Evolutionary conservation across 2,797 vertebrate genomes (phyloP), one percentile per base, ranked within the genome.

Genomic region (Limnodromus scolopaceus): DNA sequence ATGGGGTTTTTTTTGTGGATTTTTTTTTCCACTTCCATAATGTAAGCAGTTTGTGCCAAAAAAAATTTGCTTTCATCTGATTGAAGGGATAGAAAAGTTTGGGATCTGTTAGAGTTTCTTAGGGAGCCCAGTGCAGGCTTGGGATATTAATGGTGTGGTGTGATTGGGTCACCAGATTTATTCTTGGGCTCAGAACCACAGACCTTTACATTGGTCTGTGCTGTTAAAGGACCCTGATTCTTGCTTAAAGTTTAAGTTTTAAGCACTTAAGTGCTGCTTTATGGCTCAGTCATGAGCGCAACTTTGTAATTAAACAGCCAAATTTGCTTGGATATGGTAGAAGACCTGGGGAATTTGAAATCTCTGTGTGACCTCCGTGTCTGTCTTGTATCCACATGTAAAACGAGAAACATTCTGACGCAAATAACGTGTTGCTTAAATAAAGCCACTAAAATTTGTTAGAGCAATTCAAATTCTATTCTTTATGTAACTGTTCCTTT

Each of bases 351-450:
- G 57, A 64, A 27, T 1, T 83, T 54, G 64, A 79, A 87, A 32
- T 36, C 28, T 45, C 18, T n/a, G 9, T 10, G 8, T 53, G 70
- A 85, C 19, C 27, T 55, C 84, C 0, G 1, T 34, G 23, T 54
- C 77, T 82, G 58, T 51, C 68, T 87, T 69, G 16, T 49, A 71
- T 63, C 75, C 45, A 38, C 13, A 3, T 5, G 25, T 0, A 9
- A 88, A 87, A 80, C 22, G 32, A 91, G 78, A 66, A 85, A 68
- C 0, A 0, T 46, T 58, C 60, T 70, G 71, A 91, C 1, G 24
- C 51, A 93, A 90, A 91, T 91, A 94, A 68, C 45, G 60, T 75
- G 68, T 66, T 91, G 60, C 78, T 91, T 83, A 76, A 91, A 84
- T 65, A 69, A 83, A 77, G 32, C 34, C 45, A 41, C 60, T 83